phyloP scores from a whole-genome alignment of 2,113 vertebrate genomes.

The Gambusia affinis region DNA sequence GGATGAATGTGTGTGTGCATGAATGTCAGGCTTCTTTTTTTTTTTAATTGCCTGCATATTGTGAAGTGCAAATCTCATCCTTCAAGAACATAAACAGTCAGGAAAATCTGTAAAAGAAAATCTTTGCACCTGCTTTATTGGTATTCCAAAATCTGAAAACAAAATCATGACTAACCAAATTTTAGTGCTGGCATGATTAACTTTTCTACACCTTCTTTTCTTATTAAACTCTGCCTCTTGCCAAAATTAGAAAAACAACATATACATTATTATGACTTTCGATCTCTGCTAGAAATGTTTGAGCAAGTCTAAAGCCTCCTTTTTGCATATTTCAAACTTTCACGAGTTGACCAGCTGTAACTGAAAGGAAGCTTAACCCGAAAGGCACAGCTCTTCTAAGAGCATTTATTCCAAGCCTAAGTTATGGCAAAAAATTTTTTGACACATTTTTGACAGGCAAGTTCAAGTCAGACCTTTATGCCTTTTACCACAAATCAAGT shows the following conservation, averaged over 20 bases:
- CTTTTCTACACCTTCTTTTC: background rate
- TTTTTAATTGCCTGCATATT: background rate
- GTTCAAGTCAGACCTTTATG: too few species aligned
- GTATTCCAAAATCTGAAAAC: background rate
- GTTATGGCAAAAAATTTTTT: too few species aligned
- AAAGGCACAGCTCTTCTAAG: too few species aligned
- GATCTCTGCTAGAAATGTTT: background rate
- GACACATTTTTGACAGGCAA: too few species aligned
- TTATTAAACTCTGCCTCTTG: background rate
- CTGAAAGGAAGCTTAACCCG: too few species aligned
- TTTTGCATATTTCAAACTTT: background rate
- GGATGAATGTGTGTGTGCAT: constrained; percentile 26
- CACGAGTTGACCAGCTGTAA: too few species aligned
- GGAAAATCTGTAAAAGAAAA: constrained; percentile 12
- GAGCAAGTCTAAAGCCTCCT: background rate
- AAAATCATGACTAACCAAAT: background rate
- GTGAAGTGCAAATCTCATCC: constrained; percentile 21
- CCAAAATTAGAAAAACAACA: background rate
- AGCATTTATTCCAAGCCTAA: too few species aligned
- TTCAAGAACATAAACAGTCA: constrained; percentile 8
- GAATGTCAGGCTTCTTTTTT: constrained; percentile 21
- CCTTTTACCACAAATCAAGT: too few species aligned
- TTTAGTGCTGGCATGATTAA: constrained; percentile 4
- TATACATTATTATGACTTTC: background rate
- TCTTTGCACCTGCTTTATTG: background rate